Evolutionary conservation across 1,140 invertebrate species (phyloP), one percentile per base, ranked within the genome.

Genomic region (Probaryconus sp.): DNA sequence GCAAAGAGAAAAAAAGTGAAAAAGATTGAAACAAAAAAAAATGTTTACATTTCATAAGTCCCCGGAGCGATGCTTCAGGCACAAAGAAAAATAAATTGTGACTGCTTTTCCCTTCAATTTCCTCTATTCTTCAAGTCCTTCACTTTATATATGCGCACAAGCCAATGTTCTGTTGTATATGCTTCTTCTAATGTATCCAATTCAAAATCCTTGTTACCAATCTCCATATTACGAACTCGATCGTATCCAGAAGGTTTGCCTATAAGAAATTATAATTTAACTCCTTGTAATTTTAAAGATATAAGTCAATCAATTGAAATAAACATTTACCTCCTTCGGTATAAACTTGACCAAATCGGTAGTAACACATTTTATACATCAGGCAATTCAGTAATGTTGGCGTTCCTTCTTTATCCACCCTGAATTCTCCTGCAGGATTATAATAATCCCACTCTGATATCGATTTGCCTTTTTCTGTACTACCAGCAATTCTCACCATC

Each of bases 401-500:
- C 3, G 96, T 95, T 30, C 96, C 96, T 83, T 97, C 95, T 75
- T 93, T 93, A 82, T 99, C 97, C 4, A 98, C 94, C 68, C 97
- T 89, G 85, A 98, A 99, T 89, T 98, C 97, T 3, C 97, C 97
- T 61, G 92, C 93, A 0, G 95, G 90, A 21, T 96, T 97, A 88
- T 98, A 99, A 85, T 99, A 99, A 89, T 99, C 97, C 81, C 92
- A 93, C 88, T 99, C 98, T 81, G 96, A 95, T 78, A 99, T 99
- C 83, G 98, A 96, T 37, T 92, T 92, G 26, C 97, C 97, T 77
- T 94, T 91, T 65, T 98, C 96, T 13, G 97, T 99, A 81, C 95
- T 97, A 60, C 97, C 97, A 72, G 97, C 97, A 85, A 99, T 99
- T 63, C 97, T 91, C 4, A 99, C 97, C 97, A 99, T 99, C 97